Conservation (phyloP, 2,113 vertebrate species). For the Salvelinus sp. region DNA sequence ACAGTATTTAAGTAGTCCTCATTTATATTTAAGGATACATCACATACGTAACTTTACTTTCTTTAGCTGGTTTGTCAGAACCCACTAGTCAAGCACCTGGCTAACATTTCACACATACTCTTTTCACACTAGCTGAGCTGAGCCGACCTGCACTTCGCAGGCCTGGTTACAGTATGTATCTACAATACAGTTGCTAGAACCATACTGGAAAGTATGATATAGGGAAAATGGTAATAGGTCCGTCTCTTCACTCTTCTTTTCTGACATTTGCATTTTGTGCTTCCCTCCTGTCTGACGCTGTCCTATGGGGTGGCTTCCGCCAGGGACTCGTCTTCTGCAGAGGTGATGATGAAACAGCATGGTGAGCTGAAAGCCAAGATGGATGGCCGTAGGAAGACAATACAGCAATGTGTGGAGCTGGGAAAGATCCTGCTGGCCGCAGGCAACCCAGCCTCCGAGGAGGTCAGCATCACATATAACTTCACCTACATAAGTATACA, state of each 20-base stretch:
- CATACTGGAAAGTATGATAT: too few relatives aligned
- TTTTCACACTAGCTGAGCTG: too few relatives aligned
- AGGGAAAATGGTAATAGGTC: too few relatives aligned
- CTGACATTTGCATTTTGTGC: background rate
- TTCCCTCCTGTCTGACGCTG: background rate
- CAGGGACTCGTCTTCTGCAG: conserved; percentile 84
- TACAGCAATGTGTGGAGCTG: conserved; percentile 83
- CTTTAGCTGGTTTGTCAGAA: too few relatives aligned
- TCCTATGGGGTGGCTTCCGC: background rate
- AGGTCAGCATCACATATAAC: conserved; percentile 70
- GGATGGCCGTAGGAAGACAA: conserved; percentile 85
- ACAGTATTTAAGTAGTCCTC: too few relatives aligned
- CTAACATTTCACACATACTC: too few relatives aligned
- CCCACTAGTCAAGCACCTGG: too few relatives aligned
- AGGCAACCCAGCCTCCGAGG: conserved; percentile 86
- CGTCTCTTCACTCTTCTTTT: background rate
- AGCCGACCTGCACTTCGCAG: too few relatives aligned
- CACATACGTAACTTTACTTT: too few relatives aligned
- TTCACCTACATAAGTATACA: conserved; percentile 2
- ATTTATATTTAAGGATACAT: too few relatives aligned
- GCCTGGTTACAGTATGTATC: too few relatives aligned
- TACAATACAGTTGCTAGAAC: too few relatives aligned
- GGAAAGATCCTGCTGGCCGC: conserved; percentile 84
- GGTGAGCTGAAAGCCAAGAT: conserved; percentile 89
- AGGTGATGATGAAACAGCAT: conserved; percentile 87